A percentile compares a stretch with the other conserved stretches of the same genome.
These are phyloP conservation scores for Trimorus sp. DNA, from an alignment of 2,888 invertebrate species.

Conservation along the genomic window DNA sequence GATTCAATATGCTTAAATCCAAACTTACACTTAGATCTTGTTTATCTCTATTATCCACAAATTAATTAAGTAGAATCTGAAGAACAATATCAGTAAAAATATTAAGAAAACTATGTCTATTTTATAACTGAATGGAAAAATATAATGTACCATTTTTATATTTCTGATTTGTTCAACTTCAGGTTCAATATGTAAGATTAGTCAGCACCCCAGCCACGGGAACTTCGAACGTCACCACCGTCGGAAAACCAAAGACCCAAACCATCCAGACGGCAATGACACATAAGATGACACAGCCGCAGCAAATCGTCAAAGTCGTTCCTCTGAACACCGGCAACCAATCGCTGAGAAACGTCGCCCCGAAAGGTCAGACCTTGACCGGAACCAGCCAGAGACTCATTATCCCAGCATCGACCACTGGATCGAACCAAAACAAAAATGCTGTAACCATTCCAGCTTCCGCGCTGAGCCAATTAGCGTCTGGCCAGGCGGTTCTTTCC, in stretches of 20 bases:
- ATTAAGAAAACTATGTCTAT: too few species aligned
- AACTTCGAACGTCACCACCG: slow-evolving; percentile 78
- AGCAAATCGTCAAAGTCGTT: slow-evolving; percentile 80
- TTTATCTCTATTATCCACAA: too few species aligned
- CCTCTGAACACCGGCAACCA: slow-evolving; percentile 77
- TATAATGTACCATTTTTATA: too few species aligned
- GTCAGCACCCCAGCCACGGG: slow-evolving; percentile 83
- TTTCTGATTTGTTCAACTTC: too few species aligned
- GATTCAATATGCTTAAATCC: too few species aligned
- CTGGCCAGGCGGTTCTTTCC: slow-evolving; percentile 80
- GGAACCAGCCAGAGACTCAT: slow-evolving; percentile 79
- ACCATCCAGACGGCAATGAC: slow-evolving; percentile 77
- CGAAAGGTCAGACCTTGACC: slow-evolving; percentile 77
- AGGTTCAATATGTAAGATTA: slow-evolving; percentile 88
- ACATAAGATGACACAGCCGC: slow-evolving; percentile 78
- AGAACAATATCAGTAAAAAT: too few species aligned
- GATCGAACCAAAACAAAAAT: slow-evolving; percentile 75
- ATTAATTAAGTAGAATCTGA: too few species aligned
- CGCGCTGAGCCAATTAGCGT: slow-evolving; percentile 80
- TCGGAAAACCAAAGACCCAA: slow-evolving; percentile 78
- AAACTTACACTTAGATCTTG: too few species aligned
- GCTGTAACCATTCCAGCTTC: slow-evolving; percentile 80
- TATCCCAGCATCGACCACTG: slow-evolving; percentile 79
- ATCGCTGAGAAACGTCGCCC: slow-evolving; percentile 79
- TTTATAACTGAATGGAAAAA: too few species aligned